phyloP scores from a whole-genome alignment of 2,888 invertebrate species.

The Imbricaverruca yamaguchii region DNA sequence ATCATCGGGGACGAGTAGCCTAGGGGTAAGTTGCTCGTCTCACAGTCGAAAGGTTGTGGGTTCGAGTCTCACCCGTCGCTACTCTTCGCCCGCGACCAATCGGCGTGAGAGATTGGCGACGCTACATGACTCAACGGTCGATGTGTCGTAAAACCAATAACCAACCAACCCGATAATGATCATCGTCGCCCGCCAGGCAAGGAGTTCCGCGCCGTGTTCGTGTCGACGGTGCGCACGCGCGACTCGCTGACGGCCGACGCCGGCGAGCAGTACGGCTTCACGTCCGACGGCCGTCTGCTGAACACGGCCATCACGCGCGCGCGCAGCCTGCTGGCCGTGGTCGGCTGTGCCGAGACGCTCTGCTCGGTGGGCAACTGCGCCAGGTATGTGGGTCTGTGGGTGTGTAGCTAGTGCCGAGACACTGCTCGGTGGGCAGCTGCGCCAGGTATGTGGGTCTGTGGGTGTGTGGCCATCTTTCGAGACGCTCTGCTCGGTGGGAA shows the following conservation, averaged over 20 bases:
- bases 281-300: constrained; percentile 69
- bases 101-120: no score
- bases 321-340: constrained; percentile 71
- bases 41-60: no score
- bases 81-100: no score
- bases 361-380: constrained; percentile 67
- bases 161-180: no score
- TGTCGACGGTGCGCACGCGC: constrained; percentile 68
- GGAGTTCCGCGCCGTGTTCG: constrained; percentile 71
- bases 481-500: no score
- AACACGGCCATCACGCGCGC: constrained; percentile 78
- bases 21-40: no score
- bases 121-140: no score
- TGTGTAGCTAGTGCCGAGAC: background rate
- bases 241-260: constrained; percentile 51
- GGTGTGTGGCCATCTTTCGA: no score
- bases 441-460: no score
- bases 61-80: no score
- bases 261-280: constrained; percentile 45
- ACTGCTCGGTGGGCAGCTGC: background rate
- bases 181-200: constrained; percentile 49
- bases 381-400: constrained; percentile 46
- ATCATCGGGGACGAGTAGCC: no score
- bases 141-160: no score
- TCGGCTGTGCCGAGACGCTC: constrained; percentile 74